Conservation (phyloP, 2,797 vertebrate species). For the Momotus momota region DNA sequence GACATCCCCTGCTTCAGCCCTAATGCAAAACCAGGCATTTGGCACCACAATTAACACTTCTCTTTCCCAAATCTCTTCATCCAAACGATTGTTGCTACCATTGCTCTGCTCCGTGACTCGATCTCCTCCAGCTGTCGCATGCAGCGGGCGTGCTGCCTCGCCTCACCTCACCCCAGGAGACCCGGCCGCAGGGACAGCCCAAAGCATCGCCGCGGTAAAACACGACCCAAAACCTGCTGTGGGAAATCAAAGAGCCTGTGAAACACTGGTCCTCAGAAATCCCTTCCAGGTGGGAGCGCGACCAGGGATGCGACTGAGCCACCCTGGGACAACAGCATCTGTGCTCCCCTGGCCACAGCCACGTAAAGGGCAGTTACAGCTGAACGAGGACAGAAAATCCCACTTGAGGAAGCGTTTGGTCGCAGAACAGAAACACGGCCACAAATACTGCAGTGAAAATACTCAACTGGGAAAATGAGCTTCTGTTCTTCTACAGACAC, state of each 20-base stretch:
- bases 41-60: neutral
- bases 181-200: neutral
- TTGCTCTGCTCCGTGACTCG: rapidly evolving
- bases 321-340: neutral
- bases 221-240: neutral
- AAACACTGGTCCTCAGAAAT: neutral
- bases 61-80: neutral
- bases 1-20: neutral
- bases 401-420: neutral
- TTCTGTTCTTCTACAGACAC: neutral
- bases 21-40: neutral
- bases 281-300: neutral
- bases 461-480: neutral
- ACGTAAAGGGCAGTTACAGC: neutral
- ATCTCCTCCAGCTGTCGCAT: rapidly evolving
- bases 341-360: neutral
- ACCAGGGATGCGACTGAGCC: neutral
- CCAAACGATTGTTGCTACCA: neutral
- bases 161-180: neutral
- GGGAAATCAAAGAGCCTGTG: rapidly evolving
- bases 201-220: neutral
- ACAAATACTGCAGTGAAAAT: neutral
- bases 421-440: neutral
- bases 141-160: rapidly evolving
- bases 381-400: neutral